Evolutionary conservation across 2,888 invertebrate species (phyloP).

Genomic region (Pristionchus japonicus): DNA sequence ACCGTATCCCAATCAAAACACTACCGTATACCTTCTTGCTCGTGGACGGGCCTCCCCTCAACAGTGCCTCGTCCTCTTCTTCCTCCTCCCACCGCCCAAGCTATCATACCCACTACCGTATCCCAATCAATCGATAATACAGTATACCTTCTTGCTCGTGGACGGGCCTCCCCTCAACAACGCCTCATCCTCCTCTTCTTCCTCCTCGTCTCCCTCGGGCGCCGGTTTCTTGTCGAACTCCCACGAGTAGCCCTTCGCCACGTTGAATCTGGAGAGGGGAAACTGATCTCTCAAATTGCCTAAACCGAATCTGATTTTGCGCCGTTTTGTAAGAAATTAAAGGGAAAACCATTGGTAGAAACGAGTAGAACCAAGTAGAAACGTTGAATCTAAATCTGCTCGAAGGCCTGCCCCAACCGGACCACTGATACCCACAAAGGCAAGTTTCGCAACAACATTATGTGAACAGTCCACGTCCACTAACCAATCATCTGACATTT

Average conservation of each 20-base stretch:
- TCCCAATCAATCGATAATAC: neutral
- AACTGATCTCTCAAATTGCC: neutral
- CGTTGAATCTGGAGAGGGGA: slow-evolving; percentile 61
- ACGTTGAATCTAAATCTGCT: no score
- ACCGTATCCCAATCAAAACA: neutral
- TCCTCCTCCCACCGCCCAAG: neutral
- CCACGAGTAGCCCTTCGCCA: slow-evolving; percentile 70
- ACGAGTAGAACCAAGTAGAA: no score
- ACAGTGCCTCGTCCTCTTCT: neutral
- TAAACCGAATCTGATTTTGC: no score
- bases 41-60: neutral
- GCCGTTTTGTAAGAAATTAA: no score
- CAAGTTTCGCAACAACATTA: no score
- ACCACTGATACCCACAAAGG: no score
- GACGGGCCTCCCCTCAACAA: neutral
- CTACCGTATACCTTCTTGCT: slow-evolving; percentile 15
- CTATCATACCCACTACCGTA: neutral
- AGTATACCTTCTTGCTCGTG: slow-evolving; percentile 12
- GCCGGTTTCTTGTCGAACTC: slow-evolving; percentile 55
- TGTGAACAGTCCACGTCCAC: no score
- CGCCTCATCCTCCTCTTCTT: neutral
- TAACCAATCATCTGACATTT: no score
- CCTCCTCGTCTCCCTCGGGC: slow-evolving; percentile 56
- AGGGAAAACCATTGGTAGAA: no score
- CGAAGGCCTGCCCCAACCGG: no score